Base-by-base conservation (phyloP, 2,888 invertebrate species). In the Coelopa pilipes region DNA sequence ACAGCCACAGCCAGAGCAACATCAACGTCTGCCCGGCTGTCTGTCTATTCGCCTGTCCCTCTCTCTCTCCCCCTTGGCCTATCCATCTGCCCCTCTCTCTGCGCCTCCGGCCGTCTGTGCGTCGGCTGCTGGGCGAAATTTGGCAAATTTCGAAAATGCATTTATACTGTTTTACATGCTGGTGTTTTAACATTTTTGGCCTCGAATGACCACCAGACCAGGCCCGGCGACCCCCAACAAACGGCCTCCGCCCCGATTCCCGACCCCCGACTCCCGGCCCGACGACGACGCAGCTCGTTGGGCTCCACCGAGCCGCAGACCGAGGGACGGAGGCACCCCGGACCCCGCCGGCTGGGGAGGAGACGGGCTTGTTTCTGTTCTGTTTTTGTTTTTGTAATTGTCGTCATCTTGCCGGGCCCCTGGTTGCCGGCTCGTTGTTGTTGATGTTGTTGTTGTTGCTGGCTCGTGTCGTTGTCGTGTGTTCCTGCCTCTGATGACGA, bases 401-500 rank as follows among this genome's bases (percentile, higher is more conserved):
- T 76, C 60, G 69, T 76, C 49, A 70, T 67, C 68, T 70, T 70
- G 63, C 74, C 74, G 67, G 45, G 62, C 19, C 7, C 19, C 5
- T 53, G 70, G 47, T 46, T 62, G 12, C 34, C 59, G 68, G 46
- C 53, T 47, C 7, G 34, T 34, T 34, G 34, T 34, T 34, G 34
- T 34, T 7, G 49, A 34, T 47, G 19, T 63, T 46, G 49, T 67
- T 45, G n/a, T n/a, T n/a, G n/a, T n/a, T n/a, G n/a, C n/a, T n/a
- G n/a, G n/a, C n/a, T n/a, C n/a, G n/a, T n/a, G n/a, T n/a, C n/a
- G n/a, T n/a, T n/a, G n/a, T n/a, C n/a, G n/a, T n/a, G 17, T 53
- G 74, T 76, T 74, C 69, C 75, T 76, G 73, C 77, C 76, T 13
- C 9, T 57, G 57, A 66, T 57, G 57, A 24, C 17, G 46, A 65